phyloP scores from a whole-genome alignment of 2,113 vertebrate genomes.

The Leiothrix lutea region DNA sequence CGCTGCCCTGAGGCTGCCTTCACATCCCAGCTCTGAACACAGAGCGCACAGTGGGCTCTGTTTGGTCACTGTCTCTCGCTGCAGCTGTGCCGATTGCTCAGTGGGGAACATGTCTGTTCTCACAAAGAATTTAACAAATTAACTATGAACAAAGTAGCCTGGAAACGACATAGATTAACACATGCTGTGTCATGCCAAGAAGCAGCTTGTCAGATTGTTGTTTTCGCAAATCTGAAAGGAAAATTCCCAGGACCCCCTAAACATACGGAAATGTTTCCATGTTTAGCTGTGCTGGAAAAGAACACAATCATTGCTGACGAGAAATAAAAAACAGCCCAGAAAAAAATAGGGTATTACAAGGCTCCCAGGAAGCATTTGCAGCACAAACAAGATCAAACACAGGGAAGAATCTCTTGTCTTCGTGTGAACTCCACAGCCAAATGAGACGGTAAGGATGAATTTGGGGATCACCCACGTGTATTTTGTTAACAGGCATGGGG shows the following conservation, averaged over 20 bases:
- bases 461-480: neutral
- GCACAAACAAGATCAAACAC: neutral
- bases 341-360: neutral
- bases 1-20: neutral
- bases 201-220: slow-evolving; percentile 59
- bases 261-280: slow-evolving; percentile 20
- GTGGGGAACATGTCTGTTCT: slow-evolving; percentile 58
- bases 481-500: neutral
- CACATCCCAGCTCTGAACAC: neutral
- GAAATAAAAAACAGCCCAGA: neutral
- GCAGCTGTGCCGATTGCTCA: slow-evolving; percentile 62
- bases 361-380: neutral
- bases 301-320: neutral
- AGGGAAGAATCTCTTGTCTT: neutral
- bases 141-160: slow-evolving; percentile 69
- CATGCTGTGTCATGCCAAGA: slow-evolving; percentile 66
- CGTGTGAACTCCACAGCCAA: neutral
- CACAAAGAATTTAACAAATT: slow-evolving; percentile 74
- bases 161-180: slow-evolving; percentile 51
- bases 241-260: slow-evolving; percentile 63
- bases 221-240: slow-evolving; percentile 68
- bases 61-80: slow-evolving; percentile 15
- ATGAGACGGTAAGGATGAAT: neutral
- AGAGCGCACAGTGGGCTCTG: slow-evolving; percentile 52
- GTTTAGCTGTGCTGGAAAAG: slow-evolving; percentile 62